Evolutionary conservation across 2,113 vertebrate genomes (phyloP), one percentile per base, ranked within the genome.

Genomic region (Callipepla squamata): DNA sequence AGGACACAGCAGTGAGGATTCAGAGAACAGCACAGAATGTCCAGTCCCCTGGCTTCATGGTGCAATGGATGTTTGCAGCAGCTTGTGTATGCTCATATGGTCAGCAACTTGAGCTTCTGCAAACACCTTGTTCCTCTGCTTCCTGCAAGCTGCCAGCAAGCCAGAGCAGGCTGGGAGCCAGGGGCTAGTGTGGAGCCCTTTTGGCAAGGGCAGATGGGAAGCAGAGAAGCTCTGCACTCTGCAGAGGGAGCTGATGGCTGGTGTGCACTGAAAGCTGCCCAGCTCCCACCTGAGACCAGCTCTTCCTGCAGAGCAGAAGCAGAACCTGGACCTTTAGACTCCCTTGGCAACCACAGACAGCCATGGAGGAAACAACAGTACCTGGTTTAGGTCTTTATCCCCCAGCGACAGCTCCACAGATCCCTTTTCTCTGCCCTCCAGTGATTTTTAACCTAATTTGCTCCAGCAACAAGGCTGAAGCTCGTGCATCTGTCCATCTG

Each of bases 321-420:
- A 55, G 12, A 26, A 55, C 28, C 47, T 74, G 51, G 38, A 59
- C 36, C 9, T 58, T 58, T n/a, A 15, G 17, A n/a, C 30, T n/a
- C 18, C 53, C 45, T 83, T 4, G 7, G 48, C 50, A 87, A 0
- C 2, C 17, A 26, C 0, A 0, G 40, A 30, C 12, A 66, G 40
- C 28, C 62, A 44, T 3, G 28, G 18, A 66, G 42, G 42, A 83
- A 86, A 50, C 45, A 58, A 38, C 23, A 25, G 13, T 55, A 8
- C 57, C 58, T 48, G 51, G 22, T 92, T 69, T 68, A 65, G 30
- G 25, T 87, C 30, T 85, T 80, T 45, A 36, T 45, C 80, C 67
- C 10, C 47, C 38, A 55, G 61, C 11, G 47, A 53, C 11, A 90
- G 34, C 20, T 19, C 47, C 22, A 51, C 2, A 34, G 42, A 62